phyloP scores from a whole-genome alignment of 2,113 vertebrate genomes.

The Ivindomyrus marchei region DNA sequence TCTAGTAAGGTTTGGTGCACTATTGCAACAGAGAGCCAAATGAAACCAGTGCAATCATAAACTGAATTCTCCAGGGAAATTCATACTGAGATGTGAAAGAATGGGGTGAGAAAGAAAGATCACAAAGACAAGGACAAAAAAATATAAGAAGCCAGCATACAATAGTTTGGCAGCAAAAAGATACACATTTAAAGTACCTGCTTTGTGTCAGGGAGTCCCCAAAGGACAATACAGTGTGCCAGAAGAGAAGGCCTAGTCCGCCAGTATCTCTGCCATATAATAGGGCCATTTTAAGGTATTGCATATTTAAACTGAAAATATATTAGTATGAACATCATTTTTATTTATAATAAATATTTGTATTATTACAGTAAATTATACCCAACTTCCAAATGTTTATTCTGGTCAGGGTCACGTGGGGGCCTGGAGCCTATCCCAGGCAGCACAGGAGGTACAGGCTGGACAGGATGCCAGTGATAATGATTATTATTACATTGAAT shows the following conservation, averaged over 20 bases:
- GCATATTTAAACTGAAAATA: background rate
- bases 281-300: background rate
- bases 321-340: background rate
- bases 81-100: conserved; percentile 30
- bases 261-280: background rate
- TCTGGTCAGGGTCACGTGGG: background rate
- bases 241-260: background rate
- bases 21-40: background rate
- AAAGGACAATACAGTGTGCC: background rate
- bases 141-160: background rate
- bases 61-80: background rate
- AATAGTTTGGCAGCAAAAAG: background rate
- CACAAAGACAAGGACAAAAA: background rate
- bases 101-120: conserved; percentile 22
- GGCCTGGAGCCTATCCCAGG: background rate
- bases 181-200: background rate
- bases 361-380: background rate
- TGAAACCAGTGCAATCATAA: background rate
- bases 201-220: background rate
- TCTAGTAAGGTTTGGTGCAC: conserved; percentile 21
- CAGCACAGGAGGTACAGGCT: background rate
- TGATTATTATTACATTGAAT: background rate
- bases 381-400: background rate
- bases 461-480: background rate
- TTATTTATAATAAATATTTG: background rate